Conservation (phyloP, 2,888 invertebrate species). For the Xestia c-nigrum region DNA sequence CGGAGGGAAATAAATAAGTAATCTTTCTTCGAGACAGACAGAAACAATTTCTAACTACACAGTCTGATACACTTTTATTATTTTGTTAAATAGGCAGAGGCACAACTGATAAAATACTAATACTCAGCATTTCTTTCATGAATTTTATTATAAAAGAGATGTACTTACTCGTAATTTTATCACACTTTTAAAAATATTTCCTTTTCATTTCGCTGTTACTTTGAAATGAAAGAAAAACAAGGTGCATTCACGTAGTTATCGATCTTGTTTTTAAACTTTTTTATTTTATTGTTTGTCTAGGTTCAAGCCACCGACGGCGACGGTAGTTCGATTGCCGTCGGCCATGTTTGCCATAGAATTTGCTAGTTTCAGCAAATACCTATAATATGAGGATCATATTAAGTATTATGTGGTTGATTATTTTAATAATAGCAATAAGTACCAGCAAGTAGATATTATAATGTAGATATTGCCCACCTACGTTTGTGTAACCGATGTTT, state of each 20-base stretch:
- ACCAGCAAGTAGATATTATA: neutral
- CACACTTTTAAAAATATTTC: neutral
- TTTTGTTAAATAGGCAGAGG: too few species aligned
- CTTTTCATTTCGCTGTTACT: conserved; percentile 11
- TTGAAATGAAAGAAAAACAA: conserved; percentile 37
- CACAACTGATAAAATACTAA: too few species aligned
- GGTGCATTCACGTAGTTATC: conserved; percentile 9
- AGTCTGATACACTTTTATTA: too few species aligned
- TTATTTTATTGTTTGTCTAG: conserved; percentile 15
- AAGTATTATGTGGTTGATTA: neutral
- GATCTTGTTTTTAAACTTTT: conserved; percentile 21
- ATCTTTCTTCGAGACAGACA: conserved; percentile 10
- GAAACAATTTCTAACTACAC: neutral
- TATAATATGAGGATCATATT: neutral
- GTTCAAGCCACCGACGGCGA: neutral
- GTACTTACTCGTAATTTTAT: too few species aligned
- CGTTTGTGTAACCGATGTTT: neutral
- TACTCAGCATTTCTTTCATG: too few species aligned
- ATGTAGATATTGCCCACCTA: neutral
- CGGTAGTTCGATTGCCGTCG: conserved; percentile 16
- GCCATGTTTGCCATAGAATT: neutral
- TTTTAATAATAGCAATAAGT: neutral
- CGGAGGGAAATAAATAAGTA: conserved; percentile 12
- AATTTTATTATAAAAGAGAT: too few species aligned
- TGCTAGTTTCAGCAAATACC: neutral